Evolutionary conservation across 2,797 vertebrate genomes (phyloP), one percentile per base, ranked within the genome.

Genomic region (Rhinella marina): DNA sequence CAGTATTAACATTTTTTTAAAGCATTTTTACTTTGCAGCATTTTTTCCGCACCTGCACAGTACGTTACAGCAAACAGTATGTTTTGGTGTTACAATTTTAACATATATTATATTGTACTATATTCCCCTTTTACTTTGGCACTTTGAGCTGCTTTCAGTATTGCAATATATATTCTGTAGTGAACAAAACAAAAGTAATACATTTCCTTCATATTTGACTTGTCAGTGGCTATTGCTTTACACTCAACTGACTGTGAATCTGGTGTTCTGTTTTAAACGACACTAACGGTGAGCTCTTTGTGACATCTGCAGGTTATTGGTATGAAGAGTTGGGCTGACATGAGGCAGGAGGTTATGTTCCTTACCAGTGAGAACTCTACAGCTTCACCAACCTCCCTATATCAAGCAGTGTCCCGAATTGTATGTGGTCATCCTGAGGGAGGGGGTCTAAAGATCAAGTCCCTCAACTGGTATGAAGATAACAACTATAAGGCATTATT

Each of bases 381-480:
- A 0, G 93, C 95, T 4, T 98, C 98, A 0, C 97, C 98, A 75
- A 94, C 94, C 0, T 86, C 95, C 90, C 96, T 99, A 91, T 99
- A 99, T 92, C 95, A 98, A 93, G 97, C 98, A 0, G 96, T 99
- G 77, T 98, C 97, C 0, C 95, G 98, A 73, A 99, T 99, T 0
- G 96, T 97, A 76, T 99, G 98, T 0, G 98, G 98, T 0, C 98
- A 99, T 82, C 98, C 98, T 0, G 98, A 99, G 88, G 95, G 97
- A 85, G 98, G 98, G 25, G 98, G 98, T 0, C 95, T 99, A 78
- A 98, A 99, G 95, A 99, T 99, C 92, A 99, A 99, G 87, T 98
- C 97, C 52, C 96, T 99, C 83, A 99, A 99, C 94, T 99, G 98
- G 98, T 99, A 99, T 0, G 98, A 99, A 86, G 98, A 99, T 94